A percentile compares a stretch with the other conserved stretches of the same genome.
These are phyloP conservation scores for Hyphantria cunea DNA, from an alignment of 1,140 invertebrate genomes.

Conservation along the genomic window DNA sequence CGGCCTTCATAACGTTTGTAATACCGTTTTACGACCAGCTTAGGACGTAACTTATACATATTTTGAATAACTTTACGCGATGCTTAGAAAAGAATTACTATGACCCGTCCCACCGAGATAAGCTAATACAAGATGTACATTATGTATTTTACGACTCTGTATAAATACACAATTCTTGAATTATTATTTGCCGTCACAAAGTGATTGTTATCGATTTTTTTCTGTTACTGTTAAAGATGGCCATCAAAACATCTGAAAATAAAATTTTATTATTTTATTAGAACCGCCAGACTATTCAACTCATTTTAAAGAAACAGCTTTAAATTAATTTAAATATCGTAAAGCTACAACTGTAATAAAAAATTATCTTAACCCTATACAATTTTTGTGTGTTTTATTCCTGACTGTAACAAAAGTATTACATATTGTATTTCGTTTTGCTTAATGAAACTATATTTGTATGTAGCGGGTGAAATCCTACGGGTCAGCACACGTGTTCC, in stretches of 20 bases:
- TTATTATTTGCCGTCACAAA: too few relatives aligned
- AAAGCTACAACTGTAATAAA: too few relatives aligned
- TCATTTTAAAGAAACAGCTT: too few relatives aligned
- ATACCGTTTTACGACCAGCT: conserved; percentile 74
- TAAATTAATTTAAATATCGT: too few relatives aligned
- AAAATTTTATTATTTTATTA: too few relatives aligned
- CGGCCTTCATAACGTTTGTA: conserved; percentile 73
- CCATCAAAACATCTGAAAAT: too few relatives aligned
- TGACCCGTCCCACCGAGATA: conserved; percentile 47
- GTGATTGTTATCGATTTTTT: too few relatives aligned
- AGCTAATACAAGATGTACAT: conserved; percentile 24
- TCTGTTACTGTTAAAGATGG: too few relatives aligned
- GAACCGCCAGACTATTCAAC: too few relatives aligned
- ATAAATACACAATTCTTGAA: neutral
- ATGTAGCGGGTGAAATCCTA: conserved; percentile 40
- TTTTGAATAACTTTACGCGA: conserved; percentile 72
- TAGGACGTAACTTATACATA: conserved; percentile 76
- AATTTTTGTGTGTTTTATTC: conserved; percentile 48
- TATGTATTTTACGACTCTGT: conserved; percentile 5
- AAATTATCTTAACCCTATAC: too few relatives aligned
- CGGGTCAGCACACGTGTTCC: conserved; percentile 54
- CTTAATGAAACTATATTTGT: conserved; percentile 28
- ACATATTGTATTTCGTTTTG: conserved; percentile 42
- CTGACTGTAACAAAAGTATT: conserved; percentile 41
- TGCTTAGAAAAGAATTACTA: conserved; percentile 67